Evolutionary conservation across 2,888 invertebrate species (phyloP), one percentile per base, ranked within the genome.

Genomic region (Trissoscelio sp.): DNA sequence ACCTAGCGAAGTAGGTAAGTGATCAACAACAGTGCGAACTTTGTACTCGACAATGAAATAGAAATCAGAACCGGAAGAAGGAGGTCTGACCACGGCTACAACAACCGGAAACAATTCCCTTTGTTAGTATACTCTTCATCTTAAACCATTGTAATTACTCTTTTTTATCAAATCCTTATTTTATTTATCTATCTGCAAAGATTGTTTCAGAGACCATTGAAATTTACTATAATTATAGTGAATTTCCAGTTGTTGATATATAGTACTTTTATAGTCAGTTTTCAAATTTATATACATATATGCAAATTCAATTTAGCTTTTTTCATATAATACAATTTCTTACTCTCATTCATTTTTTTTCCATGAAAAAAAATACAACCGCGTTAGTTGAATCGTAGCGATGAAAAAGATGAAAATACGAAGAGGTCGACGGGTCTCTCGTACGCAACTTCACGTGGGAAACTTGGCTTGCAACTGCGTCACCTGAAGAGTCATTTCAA

Each of bases 11-110:
- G 79, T 73, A 60, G 77, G 69, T 69, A 81, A 74, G 67, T 34
- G 81, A 80, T 42, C 60, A 44, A 53, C 73, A 79, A 86, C 82
- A 83, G 82, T 84, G 73, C 60, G 72, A 82, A 75, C 77, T 70
- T 39, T 58, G 62, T 81, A 70, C 69, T 79, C 81, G 60, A 78
- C 83, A 83, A 83, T 83, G 86, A 87, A 88, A 85, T 87, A 87
- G 87, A 87, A 87, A 88, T 87, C 86, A 74, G 83, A 74, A 86
- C 85, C 86, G 87, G 86, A 86, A 85, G 84, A 75, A 74, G 86
- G 84, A 84, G 86, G 80, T 69, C 78, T 81, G 81, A 77, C 81
- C 81, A 55, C 39, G 62, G 39, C 44, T 22, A 83, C 83, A 84
- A 84, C 81, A 85, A 82, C 85, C 84, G 87, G 86, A 87, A 88